Percentiles rank a stretch among this genome's conserved stretches.
Evolutionary conservation across 2,888 invertebrate genomes (phyloP).

Genomic region (Sminthurides aquaticus): DNA sequence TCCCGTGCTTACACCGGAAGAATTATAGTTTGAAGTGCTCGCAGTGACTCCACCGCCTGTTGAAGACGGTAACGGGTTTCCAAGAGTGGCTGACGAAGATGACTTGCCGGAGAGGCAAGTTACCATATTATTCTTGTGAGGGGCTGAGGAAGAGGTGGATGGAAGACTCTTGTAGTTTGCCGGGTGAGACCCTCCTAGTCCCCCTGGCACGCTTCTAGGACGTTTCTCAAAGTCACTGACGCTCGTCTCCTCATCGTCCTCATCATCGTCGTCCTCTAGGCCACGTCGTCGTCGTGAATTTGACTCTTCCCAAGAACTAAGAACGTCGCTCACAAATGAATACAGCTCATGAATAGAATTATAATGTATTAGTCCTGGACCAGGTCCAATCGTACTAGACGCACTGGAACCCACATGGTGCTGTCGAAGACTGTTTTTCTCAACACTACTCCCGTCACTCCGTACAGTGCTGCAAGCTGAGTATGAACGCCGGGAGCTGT

Average conservation of each 20-base stretch:
- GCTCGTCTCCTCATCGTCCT: too few species aligned
- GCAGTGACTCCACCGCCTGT: too few species aligned
- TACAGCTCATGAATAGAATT: slow-evolving; percentile 44
- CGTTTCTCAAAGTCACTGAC: background rate
- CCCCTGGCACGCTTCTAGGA: background rate
- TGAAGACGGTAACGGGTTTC: background rate
- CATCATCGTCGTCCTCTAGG: background rate
- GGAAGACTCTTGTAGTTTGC: background rate
- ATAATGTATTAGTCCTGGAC: slow-evolving; percentile 37
- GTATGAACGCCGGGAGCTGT: background rate
- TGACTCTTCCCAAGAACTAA: slow-evolving; percentile 41
- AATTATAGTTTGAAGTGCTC: too few species aligned
- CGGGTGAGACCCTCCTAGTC: background rate
- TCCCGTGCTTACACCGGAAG: too few species aligned
- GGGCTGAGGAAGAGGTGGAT: background rate
- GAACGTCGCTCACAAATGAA: slow-evolving; percentile 42
- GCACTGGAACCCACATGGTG: background rate
- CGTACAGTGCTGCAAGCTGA: background rate
- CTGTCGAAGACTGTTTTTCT: background rate
- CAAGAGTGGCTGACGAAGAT: slow-evolving; percentile 1
- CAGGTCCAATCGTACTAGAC: slow-evolving; percentile 9
- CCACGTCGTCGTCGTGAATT: slow-evolving; percentile 1
- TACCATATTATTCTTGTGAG: background rate
- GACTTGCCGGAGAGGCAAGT: slow-evolving; percentile 4
- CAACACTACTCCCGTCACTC: background rate